phyloP scores from a whole-genome alignment of 2,113 vertebrate species.

The Tupaia chinensis region DNA sequence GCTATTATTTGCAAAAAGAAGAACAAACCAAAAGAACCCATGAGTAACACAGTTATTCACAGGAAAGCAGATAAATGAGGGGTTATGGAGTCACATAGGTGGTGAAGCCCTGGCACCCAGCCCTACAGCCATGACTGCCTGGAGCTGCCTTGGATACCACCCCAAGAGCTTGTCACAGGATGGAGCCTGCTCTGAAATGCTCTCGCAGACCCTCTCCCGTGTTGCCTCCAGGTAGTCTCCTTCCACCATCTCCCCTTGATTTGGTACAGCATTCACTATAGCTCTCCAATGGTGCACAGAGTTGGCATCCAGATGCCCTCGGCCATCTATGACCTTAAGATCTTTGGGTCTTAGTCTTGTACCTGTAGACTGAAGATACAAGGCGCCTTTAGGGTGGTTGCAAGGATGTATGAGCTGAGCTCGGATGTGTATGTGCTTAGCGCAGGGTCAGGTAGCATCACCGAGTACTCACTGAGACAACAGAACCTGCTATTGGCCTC shows the following conservation, averaged over 20 bases:
- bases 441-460: neutral
- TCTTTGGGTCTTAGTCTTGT: neutral
- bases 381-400: neutral
- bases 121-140: fast-evolving
- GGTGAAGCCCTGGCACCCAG: neutral
- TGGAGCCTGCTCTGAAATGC: neutral
- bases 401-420: fast-evolving
- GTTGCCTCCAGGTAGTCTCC: neutral
- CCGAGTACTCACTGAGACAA: neutral
- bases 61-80: neutral
- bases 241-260: neutral
- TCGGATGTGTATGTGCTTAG: fast-evolving
- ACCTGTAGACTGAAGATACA: neutral
- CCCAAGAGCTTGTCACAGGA: neutral
- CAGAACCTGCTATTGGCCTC: neutral
- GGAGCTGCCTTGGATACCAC: neutral
- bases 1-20: neutral
- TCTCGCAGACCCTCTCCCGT: fast-evolving
- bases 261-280: neutral
- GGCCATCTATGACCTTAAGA: neutral
- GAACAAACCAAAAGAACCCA: neutral
- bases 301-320: neutral
- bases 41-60: neutral
- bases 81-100: neutral
- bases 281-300: neutral